Evolutionary conservation across 2,888 invertebrate genomes (phyloP), one percentile per base, ranked within the genome.

Genomic region (Dynastes tityus): DNA sequence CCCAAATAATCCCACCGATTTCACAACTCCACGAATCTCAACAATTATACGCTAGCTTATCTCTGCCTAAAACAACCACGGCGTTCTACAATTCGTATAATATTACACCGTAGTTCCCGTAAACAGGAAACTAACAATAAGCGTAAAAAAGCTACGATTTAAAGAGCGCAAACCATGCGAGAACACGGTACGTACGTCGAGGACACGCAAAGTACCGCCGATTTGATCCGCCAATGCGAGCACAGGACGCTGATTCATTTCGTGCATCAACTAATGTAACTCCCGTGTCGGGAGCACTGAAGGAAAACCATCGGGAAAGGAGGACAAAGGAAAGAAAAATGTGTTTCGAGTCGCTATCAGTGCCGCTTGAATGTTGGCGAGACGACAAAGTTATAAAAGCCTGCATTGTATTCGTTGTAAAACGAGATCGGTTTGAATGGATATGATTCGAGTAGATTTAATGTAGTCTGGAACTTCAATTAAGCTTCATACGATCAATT

Each of bases 111-210:
- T 45, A 45, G 45, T 65, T 65, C 65, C 65, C 6, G 65, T 40
- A 65, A 65, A 65, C 65, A 65, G 65, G 65, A 65, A 65, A 45
- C 22, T 65, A 45, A 32, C 32, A 32, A 32, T 53, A 65, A 6
- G 16, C 9, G 45, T 22, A 65, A 45, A 65, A 65, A 65, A 65
- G 40, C 16, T 45, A 13, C 40, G 45, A 22, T 37, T 65, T 65
- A 40, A 65, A 65, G 22, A 16, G 55, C n/a, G 8, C 22, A 22
- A 5, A 32, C 32, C 32, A 5, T 32, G 32, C 4, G 32, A 32
- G 32, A 8, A 55, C 6, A 22, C n/a, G 3, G 22, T n/a, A 55
- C 55, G 55, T 22, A 22, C 65, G 45, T 16, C 49, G 45, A 22
- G 40, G n/a, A 22, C 37, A 22, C 1, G 45, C 0, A 45, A 45